phyloP scores from a whole-genome alignment of 2,888 invertebrate genomes.

The Reticulitermes lucifugus region DNA sequence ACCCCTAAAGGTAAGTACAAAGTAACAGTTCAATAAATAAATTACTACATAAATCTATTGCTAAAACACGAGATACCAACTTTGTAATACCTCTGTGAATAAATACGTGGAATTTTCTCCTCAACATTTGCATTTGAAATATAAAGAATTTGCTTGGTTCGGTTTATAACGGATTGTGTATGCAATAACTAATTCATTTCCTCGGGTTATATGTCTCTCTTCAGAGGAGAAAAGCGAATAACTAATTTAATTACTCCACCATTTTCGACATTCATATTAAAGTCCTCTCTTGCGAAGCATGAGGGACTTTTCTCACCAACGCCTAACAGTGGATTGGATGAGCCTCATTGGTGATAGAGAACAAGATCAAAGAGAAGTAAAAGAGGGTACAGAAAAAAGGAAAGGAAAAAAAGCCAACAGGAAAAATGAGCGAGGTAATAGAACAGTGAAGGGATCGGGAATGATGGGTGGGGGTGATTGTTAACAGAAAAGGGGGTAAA shows the following conservation, averaged over 20 bases:
- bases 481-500: conserved; percentile 36
- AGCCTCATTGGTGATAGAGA: conserved; percentile 43
- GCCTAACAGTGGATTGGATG: conserved; percentile 38
- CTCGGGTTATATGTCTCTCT: neutral
- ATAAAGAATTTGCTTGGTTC: neutral
- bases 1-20: neutral
- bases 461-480: conserved; percentile 20
- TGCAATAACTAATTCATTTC: conserved; percentile 10
- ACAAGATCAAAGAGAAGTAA: conserved; percentile 41
- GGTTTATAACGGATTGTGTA: neutral
- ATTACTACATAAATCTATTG: neutral
- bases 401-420: conserved; percentile 26
- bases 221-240: neutral
- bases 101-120: neutral
- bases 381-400: conserved; percentile 20
- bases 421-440: conserved; percentile 37
- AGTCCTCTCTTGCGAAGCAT: conserved; percentile 1
- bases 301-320: conserved; percentile 14
- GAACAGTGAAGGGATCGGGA: neutral
- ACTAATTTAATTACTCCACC: conserved; percentile 32
- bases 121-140: neutral
- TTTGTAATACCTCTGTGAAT: neutral
- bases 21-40: neutral
- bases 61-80: neutral
- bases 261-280: conserved; percentile 38